phyloP scores from a whole-genome alignment of 2,797 vertebrate genomes.

The Siniperca scherzeri region DNA sequence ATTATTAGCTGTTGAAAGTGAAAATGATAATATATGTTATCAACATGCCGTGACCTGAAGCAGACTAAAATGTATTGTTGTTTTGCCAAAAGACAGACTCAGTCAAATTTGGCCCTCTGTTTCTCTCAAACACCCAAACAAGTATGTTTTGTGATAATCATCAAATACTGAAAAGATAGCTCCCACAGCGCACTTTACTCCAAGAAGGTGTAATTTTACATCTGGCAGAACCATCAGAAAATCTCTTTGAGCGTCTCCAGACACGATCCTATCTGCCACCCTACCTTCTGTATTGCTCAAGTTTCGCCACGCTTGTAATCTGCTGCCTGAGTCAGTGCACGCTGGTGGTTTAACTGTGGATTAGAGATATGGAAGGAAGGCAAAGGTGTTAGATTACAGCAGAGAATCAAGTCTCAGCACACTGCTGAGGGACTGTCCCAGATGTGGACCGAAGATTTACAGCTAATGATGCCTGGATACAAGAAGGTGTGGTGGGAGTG shows the following conservation, averaged over 20 bases:
- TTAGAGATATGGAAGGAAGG: slow-evolving; percentile 57
- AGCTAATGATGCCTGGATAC: slow-evolving; percentile 34
- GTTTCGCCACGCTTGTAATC: slow-evolving; percentile 67
- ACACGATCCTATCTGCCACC: slow-evolving; percentile 48
- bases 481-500: slow-evolving; percentile 4
- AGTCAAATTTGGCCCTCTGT: neutral
- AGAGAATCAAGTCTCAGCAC: slow-evolving; percentile 57
- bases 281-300: slow-evolving; percentile 53
- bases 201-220: slow-evolving; percentile 62
- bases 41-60: neutral
- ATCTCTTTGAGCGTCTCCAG: slow-evolving; percentile 56
- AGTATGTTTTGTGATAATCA: slow-evolving; percentile 17
- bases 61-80: no score
- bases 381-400: slow-evolving; percentile 63
- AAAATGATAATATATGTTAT: neutral
- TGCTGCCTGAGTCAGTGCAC: slow-evolving; percentile 34
- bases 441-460: slow-evolving; percentile 67
- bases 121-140: slow-evolving; percentile 2
- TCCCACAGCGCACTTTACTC: slow-evolving; percentile 10
- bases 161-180: slow-evolving; percentile 12
- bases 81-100: slow-evolving; percentile 6
- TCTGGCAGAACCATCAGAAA: slow-evolving; percentile 51
- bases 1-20: neutral
- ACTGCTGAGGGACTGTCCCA: slow-evolving; percentile 49
- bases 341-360: slow-evolving; percentile 40